Conservation (phyloP, 1,140 invertebrate genomes). For the Nasonia giraulti region DNA sequence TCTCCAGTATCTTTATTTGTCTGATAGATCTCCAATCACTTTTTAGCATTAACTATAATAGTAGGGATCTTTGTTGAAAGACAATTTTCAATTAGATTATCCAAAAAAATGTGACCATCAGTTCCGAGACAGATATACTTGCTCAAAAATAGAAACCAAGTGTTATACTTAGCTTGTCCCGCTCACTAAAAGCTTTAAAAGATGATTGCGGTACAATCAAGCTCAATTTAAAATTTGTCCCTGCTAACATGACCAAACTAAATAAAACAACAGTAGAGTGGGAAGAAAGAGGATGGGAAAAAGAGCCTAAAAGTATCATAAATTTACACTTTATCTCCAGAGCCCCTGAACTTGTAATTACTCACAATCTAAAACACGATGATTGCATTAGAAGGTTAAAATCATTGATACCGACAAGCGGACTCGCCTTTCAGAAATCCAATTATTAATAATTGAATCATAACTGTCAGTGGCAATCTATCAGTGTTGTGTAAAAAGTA, state of each 20-base stretch:
- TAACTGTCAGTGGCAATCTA: not conserved
- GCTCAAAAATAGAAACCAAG: no score
- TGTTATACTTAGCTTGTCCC: no score
- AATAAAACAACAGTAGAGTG: not conserved
- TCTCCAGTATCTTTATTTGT: no score
- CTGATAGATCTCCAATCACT: no score
- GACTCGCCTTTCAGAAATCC: not conserved
- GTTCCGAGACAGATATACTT: no score
- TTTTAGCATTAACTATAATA: no score
- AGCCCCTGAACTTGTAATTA: not conserved
- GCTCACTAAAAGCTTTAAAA: no score
- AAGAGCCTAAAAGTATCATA: not conserved
- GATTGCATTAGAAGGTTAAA: not conserved
- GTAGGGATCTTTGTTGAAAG: no score
- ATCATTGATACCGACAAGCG: slow-evolving; percentile 11
- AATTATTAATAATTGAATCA: slow-evolving; percentile 30
- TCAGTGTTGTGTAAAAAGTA: not conserved
- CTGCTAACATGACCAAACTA: not conserved
- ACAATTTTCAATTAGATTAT: no score
- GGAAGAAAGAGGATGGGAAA: not conserved
- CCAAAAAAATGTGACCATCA: no score
- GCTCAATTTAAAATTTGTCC: not conserved
- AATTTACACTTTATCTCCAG: not conserved
- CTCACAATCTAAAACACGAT: not conserved
- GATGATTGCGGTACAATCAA: not conserved